A percentile compares a stretch with the other conserved stretches of the same genome.
phyloP scores from a whole-genome alignment of 2,797 vertebrate genomes.

The Channallabes apus region DNA sequence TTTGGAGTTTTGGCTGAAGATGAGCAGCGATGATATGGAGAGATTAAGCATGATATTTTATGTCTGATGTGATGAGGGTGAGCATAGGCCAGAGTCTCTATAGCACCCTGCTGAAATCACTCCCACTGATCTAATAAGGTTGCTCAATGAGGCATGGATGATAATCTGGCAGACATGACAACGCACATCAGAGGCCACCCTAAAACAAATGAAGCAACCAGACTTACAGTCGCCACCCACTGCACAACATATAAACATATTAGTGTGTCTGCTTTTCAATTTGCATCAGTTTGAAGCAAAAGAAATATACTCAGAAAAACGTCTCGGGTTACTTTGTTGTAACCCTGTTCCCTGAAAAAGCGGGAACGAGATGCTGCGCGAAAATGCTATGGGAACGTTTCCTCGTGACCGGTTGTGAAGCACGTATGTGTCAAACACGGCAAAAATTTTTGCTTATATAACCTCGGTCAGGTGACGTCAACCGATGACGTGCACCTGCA shows the following conservation, averaged over 20 bases:
- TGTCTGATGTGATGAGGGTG: slow-evolving; percentile 54
- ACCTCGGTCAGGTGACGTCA: no score
- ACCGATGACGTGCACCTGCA: no score
- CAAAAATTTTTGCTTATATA: no score
- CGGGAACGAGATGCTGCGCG: no score
- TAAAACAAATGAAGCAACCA: slow-evolving; percentile 48
- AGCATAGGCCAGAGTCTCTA: slow-evolving; percentile 70
- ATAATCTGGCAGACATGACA: slow-evolving; percentile 68
- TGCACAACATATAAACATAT: slow-evolving; percentile 5
- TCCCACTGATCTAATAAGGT: slow-evolving; percentile 74
- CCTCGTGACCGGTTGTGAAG: no score
- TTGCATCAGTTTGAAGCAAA: neutral
- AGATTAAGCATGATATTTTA: slow-evolving; percentile 46
- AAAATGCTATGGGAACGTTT: no score
- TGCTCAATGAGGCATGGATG: slow-evolving; percentile 71
- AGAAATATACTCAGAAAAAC: slow-evolving; percentile 3
- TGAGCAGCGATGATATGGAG: slow-evolving; percentile 28
- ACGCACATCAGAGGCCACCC: slow-evolving; percentile 57
- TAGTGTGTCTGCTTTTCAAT: slow-evolving; percentile 1
- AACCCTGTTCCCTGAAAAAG: no score
- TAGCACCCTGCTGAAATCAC: slow-evolving; percentile 72
- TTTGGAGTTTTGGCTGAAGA: slow-evolving; percentile 10
- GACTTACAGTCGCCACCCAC: slow-evolving; percentile 5
- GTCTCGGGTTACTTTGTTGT: no score
- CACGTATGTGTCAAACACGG: no score